A percentile compares a stretch with the other conserved stretches of the same genome.
phyloP scores from a whole-genome alignment of 2,113 vertebrate genomes.

The Gadus chalcogrammus region DNA sequence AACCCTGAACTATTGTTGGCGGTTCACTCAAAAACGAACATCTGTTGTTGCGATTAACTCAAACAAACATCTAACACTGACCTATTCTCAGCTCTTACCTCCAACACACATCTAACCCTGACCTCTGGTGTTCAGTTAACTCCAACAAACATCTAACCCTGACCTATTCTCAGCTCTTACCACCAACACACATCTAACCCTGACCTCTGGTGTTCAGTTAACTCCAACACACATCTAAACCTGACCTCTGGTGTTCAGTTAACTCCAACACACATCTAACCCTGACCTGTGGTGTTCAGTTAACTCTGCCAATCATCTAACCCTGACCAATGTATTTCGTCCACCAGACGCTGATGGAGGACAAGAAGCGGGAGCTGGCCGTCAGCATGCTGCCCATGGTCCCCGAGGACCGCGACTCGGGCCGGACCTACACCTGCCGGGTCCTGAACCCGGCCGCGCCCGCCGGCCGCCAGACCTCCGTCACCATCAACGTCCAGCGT shows the following conservation, averaged over 20 bases:
- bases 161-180: slow-evolving; percentile 1
- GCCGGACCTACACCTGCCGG: slow-evolving; percentile 82
- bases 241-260: slow-evolving; percentile 11
- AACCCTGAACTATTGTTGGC: neutral
- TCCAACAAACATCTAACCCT: neutral
- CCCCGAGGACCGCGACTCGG: slow-evolving; percentile 80
- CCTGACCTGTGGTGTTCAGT: neutral
- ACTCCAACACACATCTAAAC: neutral
- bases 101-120: slow-evolving; percentile 56
- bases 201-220: neutral
- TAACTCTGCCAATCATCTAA: neutral
- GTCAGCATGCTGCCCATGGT: slow-evolving; percentile 81
- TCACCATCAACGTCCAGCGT: slow-evolving; percentile 88
- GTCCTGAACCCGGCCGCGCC: slow-evolving; percentile 84
- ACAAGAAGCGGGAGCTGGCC: slow-evolving; percentile 73
- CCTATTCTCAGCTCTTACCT: slow-evolving; percentile 4
- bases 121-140: neutral
- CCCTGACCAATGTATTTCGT: slow-evolving; percentile 15
- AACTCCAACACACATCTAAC: slow-evolving; percentile 56
- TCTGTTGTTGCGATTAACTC: too few relatives aligned
- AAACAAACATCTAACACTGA: neutral
- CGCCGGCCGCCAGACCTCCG: slow-evolving; percentile 79
- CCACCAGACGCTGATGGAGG: slow-evolving; percentile 74
- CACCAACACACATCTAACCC: slow-evolving; percentile 57
- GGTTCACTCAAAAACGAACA: too few relatives aligned